These are phyloP conservation scores for Chrysolina oricalcia DNA, from an alignment of 2,888 invertebrate species.

Conservation along the genomic window DNA sequence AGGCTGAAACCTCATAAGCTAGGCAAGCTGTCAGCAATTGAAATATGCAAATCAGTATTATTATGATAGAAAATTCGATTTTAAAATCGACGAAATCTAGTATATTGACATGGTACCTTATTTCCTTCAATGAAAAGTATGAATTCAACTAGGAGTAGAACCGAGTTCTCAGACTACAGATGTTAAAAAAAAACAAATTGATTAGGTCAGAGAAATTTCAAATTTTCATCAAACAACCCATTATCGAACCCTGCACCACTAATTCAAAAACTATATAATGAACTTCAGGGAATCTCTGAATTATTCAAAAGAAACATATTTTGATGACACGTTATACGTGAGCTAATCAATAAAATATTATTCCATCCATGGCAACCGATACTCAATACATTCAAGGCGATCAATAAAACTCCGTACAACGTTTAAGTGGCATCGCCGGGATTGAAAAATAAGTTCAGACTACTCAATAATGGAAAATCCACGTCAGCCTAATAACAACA, in stretches of 20 bases:
- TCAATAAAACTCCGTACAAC: slow-evolving; percentile 44
- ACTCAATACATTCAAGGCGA: slow-evolving; percentile 56
- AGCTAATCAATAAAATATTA: slow-evolving; percentile 42
- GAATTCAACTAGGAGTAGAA: too few relatives aligned
- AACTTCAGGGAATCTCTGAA: neutral
- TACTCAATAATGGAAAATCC: neutral
- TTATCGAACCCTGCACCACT: neutral
- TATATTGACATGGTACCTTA: too few relatives aligned
- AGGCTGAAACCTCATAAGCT: too few relatives aligned
- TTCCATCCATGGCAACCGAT: slow-evolving; percentile 58
- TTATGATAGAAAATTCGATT: too few relatives aligned
- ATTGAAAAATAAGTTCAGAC: neutral
- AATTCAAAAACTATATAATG: neutral
- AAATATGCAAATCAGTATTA: too few relatives aligned
- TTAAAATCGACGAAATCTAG: too few relatives aligned
- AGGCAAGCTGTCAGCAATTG: too few relatives aligned
- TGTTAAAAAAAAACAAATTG: too few relatives aligned
- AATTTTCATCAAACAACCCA: neutral
- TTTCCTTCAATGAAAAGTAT: too few relatives aligned
- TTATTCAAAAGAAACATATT: neutral
- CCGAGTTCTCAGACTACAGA: too few relatives aligned
- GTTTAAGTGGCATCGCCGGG: neutral
- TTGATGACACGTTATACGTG: slow-evolving; percentile 3
- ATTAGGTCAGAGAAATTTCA: neutral
- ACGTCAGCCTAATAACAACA: neutral